Base-by-base conservation (phyloP, 2,888 invertebrate genomes). In the Leucophenga montana region DNA sequence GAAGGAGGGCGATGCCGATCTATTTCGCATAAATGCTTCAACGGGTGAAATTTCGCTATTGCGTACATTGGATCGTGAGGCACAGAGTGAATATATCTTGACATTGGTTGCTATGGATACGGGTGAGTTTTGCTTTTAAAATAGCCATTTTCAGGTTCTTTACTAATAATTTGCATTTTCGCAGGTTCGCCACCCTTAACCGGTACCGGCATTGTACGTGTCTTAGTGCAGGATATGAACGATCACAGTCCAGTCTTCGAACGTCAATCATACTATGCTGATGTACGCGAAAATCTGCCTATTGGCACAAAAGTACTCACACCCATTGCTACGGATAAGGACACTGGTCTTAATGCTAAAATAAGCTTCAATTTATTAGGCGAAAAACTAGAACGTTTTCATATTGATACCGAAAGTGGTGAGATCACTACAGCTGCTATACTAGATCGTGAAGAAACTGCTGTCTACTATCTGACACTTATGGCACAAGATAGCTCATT, bases 51-150 rank as follows among this genome's bases (percentile, higher is more conserved):
- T 98, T 85, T 94, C 94, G 70, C 91, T 97, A 77, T 90, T 95
- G 79, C 90, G 94, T 81, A 93, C 95, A 0, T 89, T 97, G 84
- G 97, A 97, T 89, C 91, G 97, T 67, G 97, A 97, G 90, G 89
- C 92, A 74, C 94, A 95, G 84, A 92, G 94, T 73, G 95, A 95
- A 89, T 96, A 96, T 86, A 93, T 93, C 66, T 90, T 97, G 77
- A 95, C 95, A 2, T 91, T 97, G 67, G 95, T 96, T 72, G 97
- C 97, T 71, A 96, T 97, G 95, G 97, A 97, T 90, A 96, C 96
- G 79, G 97, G 97, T 96, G 90, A 92, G 92, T 90, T 71, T 11
- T 1, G 61, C 57, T 13, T n/a, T 39, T 33, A 9, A 33, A 33
- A 18, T 33, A 2, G 16, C 16, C n/a, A n/a, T n/a, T n/a, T n/a